These are phyloP conservation scores for Laticauda laticaudata DNA, from an alignment of 2,113 vertebrate species.

Conservation along the genomic window DNA sequence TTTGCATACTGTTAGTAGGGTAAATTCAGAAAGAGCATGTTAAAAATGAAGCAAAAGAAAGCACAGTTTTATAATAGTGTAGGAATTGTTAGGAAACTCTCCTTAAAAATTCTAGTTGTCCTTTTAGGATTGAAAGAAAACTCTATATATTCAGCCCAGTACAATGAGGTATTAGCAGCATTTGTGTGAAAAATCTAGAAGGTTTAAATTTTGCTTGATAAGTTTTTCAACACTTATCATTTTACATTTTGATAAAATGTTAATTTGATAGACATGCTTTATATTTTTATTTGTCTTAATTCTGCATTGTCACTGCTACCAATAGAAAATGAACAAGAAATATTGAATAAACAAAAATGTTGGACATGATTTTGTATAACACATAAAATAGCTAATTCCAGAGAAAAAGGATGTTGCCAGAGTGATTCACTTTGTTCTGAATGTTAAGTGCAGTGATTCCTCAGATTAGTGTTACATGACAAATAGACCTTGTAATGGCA, in stretches of 20 bases:
- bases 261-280: conserved; percentile 19
- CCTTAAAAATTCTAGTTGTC: neutral
- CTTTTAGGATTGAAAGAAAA: neutral
- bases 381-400: neutral
- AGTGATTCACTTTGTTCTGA: neutral
- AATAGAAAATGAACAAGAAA: conserved; percentile 1
- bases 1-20: neutral
- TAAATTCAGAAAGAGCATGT: neutral
- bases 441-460: neutral
- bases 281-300: neutral
- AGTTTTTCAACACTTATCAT: neutral
- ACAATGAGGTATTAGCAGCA: neutral
- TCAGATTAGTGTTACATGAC: neutral
- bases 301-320: neutral
- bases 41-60: neutral
- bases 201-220: rapidly evolving
- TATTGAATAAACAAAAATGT: neutral
- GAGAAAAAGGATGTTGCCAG: conserved; percentile 2
- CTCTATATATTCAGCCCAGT: neutral
- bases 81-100: neutral
- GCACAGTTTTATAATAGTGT: neutral
- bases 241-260: neutral
- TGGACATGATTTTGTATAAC: neutral
- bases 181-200: neutral
- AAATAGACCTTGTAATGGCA: neutral